Percentiles rank a stretch among this genome's conserved stretches.
phyloP scores from a whole-genome alignment of 2,888 invertebrate species.

The Drosophila longiperda region DNA sequence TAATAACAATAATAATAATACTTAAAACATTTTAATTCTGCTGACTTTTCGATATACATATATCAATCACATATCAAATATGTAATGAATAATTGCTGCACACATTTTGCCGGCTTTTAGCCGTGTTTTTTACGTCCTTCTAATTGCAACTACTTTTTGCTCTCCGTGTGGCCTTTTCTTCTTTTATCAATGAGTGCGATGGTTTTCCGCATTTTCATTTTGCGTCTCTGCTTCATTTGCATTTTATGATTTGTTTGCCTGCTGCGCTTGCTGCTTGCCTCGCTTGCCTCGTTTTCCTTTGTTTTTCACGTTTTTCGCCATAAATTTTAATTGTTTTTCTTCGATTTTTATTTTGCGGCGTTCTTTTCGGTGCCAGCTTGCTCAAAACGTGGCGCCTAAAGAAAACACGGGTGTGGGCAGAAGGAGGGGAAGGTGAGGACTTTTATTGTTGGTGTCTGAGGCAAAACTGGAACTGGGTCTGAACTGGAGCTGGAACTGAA shows the following conservation, averaged over 20 bases:
- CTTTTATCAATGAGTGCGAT: slow-evolving; percentile 21
- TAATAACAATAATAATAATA: not conserved
- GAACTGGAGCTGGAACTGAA: slow-evolving; percentile 46
- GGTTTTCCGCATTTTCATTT: slow-evolving; percentile 40
- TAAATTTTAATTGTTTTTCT: slow-evolving; percentile 79
- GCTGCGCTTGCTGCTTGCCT: slow-evolving; percentile 33
- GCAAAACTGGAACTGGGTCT: not conserved
- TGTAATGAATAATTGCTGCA: not conserved
- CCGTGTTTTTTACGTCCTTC: slow-evolving; percentile 8
- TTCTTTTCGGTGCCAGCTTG: slow-evolving; percentile 40
- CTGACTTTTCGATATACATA: not conserved
- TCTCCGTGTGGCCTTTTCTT: slow-evolving; percentile 22
- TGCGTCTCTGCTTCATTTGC: slow-evolving; percentile 57
- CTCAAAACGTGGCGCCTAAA: slow-evolving; percentile 1
- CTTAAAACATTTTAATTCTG: not conserved
- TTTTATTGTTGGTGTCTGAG: slow-evolving; percentile 52
- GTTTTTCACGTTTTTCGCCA: slow-evolving; percentile 59
- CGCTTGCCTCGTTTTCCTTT: slow-evolving; percentile 44
- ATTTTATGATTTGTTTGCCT: slow-evolving; percentile 77
- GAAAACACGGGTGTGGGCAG: not conserved
- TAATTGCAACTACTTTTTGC: slow-evolving; percentile 28
- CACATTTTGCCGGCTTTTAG: slow-evolving; percentile 13
- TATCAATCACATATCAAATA: not conserved
- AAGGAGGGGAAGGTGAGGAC: not conserved
- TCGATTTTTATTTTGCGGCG: slow-evolving; percentile 68